Percentiles rank a stretch among this genome's conserved stretches.
Conservation (phyloP, 2,113 vertebrate species). For the Connochaetes taurinus region DNA sequence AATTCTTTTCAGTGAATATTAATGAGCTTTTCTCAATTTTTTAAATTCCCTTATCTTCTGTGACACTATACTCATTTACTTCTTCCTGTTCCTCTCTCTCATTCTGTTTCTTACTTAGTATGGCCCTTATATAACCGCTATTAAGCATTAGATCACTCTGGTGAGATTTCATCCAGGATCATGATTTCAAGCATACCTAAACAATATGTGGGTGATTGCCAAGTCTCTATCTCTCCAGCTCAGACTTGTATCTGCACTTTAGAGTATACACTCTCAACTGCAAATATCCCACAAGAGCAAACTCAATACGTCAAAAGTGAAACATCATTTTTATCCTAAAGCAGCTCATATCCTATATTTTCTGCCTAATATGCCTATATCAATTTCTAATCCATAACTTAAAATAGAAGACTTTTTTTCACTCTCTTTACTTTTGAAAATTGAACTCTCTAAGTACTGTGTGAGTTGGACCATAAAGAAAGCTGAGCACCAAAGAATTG, state of each 20-base stretch:
- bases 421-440: neutral
- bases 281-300: neutral
- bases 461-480: neutral
- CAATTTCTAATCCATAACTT: neutral
- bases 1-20: neutral
- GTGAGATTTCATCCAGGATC: neutral
- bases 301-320: neutral
- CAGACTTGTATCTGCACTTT: neutral
- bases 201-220: neutral
- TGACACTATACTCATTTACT: neutral
- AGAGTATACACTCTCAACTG: neutral
- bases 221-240: neutral
- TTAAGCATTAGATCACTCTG: neutral
- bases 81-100: neutral
- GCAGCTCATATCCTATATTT: neutral
- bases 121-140: neutral
- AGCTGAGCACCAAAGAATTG: neutral
- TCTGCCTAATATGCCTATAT: neutral
- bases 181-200: neutral
- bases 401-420: neutral
- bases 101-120: neutral
- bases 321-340: neutral
- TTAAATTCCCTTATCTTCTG: neutral
- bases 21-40: neutral
- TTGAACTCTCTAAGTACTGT: neutral